phyloP scores from a whole-genome alignment of 2,888 invertebrate species.

The Patella pellucida region DNA sequence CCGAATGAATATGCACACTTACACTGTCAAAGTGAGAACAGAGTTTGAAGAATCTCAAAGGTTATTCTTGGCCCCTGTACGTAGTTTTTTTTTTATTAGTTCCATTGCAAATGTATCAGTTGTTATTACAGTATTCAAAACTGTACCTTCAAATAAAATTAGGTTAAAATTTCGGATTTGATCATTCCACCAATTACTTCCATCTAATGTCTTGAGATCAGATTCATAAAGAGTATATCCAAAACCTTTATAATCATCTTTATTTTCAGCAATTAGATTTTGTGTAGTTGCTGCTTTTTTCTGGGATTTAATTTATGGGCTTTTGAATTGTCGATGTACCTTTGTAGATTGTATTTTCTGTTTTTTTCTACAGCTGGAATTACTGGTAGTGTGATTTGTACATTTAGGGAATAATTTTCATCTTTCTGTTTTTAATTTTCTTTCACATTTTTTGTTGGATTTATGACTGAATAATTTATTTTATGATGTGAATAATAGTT shows the following conservation, averaged over 20 bases:
- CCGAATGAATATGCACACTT: no score
- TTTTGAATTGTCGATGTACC: not conserved
- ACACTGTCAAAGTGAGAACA: no score
- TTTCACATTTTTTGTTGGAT: not conserved
- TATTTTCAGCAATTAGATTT: not conserved
- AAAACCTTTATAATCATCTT: not conserved
- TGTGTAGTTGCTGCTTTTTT: not conserved
- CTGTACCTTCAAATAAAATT: not conserved
- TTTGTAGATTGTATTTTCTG: not conserved
- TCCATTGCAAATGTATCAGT: no score
- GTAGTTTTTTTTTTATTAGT: no score
- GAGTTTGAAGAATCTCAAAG: no score
- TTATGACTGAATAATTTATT: not conserved
- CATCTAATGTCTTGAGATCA: not conserved
- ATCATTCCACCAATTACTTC: not conserved
- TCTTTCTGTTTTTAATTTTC: no score
- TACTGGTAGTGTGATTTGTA: not conserved
- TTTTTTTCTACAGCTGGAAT: not conserved
- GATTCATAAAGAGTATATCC: not conserved
- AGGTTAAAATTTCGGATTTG: not conserved
- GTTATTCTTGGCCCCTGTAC: no score
- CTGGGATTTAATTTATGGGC: not conserved
- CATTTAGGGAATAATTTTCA: not conserved
- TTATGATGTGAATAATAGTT: conserved; percentile 5
- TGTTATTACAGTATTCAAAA: no score